phyloP scores from a whole-genome alignment of 2,797 vertebrate genomes.

The Hemitrygon akajei region DNA sequence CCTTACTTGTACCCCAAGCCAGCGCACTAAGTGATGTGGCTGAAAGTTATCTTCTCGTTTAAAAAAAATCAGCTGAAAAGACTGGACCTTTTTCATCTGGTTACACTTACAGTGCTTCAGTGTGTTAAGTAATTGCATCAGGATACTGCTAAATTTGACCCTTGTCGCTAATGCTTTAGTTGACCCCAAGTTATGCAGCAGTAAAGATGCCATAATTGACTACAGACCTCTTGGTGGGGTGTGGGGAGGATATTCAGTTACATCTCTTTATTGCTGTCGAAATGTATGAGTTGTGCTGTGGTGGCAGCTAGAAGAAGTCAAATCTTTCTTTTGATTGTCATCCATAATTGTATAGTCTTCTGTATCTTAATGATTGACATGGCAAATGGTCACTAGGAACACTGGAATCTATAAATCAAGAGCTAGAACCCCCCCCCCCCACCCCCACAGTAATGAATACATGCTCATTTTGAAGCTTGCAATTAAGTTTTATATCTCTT shows the following conservation, averaged over 20 bases:
- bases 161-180: neutral
- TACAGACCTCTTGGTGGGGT: too few species aligned
- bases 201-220: neutral
- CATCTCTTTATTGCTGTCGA: neutral
- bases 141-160: neutral
- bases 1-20: too few species aligned
- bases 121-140: neutral
- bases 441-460: neutral
- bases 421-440: neutral
- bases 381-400: neutral
- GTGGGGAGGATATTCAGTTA: neutral
- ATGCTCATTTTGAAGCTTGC: neutral
- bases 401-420: neutral
- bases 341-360: neutral
- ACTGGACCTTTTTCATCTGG: neutral
- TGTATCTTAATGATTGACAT: neutral
- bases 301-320: neutral
- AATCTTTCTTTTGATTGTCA: neutral
- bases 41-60: neutral
- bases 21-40: neutral
- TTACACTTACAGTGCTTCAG: neutral
- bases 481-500: constrained; percentile 40
- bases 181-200: neutral
- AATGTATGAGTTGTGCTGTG: too few species aligned
- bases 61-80: neutral